These are phyloP conservation scores for Thecocarcelia acutangulata DNA, from an alignment of 2,888 invertebrate genomes.

Conservation along the genomic window DNA sequence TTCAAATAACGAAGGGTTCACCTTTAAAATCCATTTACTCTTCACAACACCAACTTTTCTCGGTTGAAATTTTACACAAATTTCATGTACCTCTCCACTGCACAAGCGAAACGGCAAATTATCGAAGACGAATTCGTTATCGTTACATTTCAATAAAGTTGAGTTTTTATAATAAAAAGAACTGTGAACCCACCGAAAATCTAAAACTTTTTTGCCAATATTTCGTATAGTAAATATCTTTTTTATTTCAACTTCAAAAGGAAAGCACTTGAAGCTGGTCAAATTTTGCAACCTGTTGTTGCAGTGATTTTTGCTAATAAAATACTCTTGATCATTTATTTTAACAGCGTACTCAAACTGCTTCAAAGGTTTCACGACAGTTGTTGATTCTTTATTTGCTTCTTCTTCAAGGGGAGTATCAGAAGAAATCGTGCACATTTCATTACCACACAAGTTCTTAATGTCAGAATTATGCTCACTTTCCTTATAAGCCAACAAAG, in stretches of 20 bases:
- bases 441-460: constrained; percentile 38
- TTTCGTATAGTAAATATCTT: constrained; percentile 74
- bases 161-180: constrained; percentile 72
- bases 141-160: constrained; percentile 62
- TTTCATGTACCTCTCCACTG: constrained; percentile 71
- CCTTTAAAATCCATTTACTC: constrained; percentile 71
- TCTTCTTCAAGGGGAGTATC: constrained; percentile 31
- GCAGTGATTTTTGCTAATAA: constrained; percentile 20
- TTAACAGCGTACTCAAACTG: constrained; percentile 71
- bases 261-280: constrained; percentile 72
- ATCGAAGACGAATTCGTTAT: constrained; percentile 72
- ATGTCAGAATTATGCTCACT: constrained; percentile 60
- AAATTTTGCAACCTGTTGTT: constrained; percentile 59
- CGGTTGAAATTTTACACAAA: constrained; percentile 73
- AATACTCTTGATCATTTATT: constrained; percentile 71
- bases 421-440: constrained; percentile 70
- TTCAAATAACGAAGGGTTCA: constrained; percentile 72
- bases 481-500: constrained; percentile 16
- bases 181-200: constrained; percentile 72
- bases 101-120: constrained; percentile 66
- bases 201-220: constrained; percentile 72
- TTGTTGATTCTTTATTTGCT: not conserved
- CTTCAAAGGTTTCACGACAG: not conserved
- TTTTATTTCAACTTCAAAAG: constrained; percentile 71
- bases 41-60: constrained; percentile 63